Percentiles rank a stretch among this genome's conserved stretches.
These are phyloP conservation scores for Holothuria glaberrima DNA, from an alignment of 35 echinoderm and acorn worm genomes.

Conservation along the genomic window DNA sequence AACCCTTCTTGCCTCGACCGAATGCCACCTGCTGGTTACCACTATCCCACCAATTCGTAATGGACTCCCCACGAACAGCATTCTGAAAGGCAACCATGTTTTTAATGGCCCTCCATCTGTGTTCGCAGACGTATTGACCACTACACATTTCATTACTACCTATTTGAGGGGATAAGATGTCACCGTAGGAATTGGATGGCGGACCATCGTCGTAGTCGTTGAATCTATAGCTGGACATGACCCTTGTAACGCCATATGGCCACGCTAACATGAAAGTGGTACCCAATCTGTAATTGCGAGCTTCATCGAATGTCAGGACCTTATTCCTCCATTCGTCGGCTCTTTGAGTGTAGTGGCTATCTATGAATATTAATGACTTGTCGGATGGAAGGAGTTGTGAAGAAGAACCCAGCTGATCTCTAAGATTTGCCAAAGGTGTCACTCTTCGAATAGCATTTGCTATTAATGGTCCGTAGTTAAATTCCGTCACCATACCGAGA, in stretches of 20 bases:
- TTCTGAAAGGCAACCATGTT: constrained; percentile 80
- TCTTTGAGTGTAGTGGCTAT: constrained; percentile 93
- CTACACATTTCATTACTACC: constrained; percentile 62
- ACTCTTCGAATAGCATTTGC: constrained; percentile 37
- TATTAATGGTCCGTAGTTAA: constrained; percentile 67
- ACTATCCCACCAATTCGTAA: constrained; percentile 76
- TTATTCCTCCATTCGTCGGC: constrained; percentile 63
- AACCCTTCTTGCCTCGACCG: constrained; percentile 65
- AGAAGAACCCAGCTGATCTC: not conserved
- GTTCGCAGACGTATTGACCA: constrained; percentile 82
- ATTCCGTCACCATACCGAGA: constrained; percentile 82
- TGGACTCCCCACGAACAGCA: not conserved
- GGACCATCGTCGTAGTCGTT: constrained; percentile 54
- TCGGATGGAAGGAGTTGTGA: constrained; percentile 49
- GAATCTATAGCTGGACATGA: constrained; percentile 91
- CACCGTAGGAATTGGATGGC: constrained; percentile 41
- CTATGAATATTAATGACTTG: constrained; percentile 75
- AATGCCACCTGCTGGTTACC: constrained; percentile 72
- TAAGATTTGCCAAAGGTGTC: constrained; percentile 8
- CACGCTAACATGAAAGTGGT: constrained; percentile 78
- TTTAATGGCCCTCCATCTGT: constrained; percentile 74
- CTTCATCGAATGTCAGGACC: constrained; percentile 47
- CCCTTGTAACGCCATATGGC: constrained; percentile 74
- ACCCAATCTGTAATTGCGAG: constrained; percentile 58
- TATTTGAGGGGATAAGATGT: constrained; percentile 21